These are phyloP conservation scores for Ernsta delagoae DNA, from an alignment of 2,888 invertebrate species.

Conservation along the genomic window DNA sequence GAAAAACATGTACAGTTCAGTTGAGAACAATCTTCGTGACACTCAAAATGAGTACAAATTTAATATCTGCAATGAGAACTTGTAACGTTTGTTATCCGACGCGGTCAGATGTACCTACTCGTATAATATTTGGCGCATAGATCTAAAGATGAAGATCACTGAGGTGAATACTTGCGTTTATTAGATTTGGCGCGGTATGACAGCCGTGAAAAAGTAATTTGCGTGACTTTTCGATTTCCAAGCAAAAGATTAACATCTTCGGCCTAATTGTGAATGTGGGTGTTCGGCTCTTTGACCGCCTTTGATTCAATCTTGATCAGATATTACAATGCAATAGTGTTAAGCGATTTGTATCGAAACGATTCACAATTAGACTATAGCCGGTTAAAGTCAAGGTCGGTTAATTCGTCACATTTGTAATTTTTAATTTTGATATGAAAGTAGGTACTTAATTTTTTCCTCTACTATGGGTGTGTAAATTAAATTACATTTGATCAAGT, in stretches of 20 bases:
- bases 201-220: conserved; percentile 63
- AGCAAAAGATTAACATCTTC: conserved; percentile 57
- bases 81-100: conserved; percentile 15
- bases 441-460: too few relatives aligned
- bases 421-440: neutral
- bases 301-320: conserved; percentile 40
- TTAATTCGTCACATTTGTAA: conserved; percentile 44
- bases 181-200: conserved; percentile 63
- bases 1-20: neutral
- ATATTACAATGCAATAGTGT: conserved; percentile 38
- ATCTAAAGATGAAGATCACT: conserved; percentile 59
- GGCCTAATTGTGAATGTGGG: conserved; percentile 43
- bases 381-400: conserved; percentile 57
- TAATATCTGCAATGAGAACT: conserved; percentile 26
- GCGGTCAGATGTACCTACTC: neutral
- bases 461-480: too few relatives aligned
- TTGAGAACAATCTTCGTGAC: neutral
- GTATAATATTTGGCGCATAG: conserved; percentile 54
- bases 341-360: conserved; percentile 37
- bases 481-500: too few relatives aligned
- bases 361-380: conserved; percentile 28
- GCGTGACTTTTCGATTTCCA: conserved; percentile 68
- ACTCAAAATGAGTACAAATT: conserved; percentile 24
- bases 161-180: conserved; percentile 58
- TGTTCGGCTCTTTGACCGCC: conserved; percentile 44